A percentile compares a stretch with the other conserved stretches of the same genome.
These are phyloP conservation scores for Sinocyclocheilus grahami DNA, from an alignment of 2,113 vertebrate genomes.

Conservation along the genomic window DNA sequence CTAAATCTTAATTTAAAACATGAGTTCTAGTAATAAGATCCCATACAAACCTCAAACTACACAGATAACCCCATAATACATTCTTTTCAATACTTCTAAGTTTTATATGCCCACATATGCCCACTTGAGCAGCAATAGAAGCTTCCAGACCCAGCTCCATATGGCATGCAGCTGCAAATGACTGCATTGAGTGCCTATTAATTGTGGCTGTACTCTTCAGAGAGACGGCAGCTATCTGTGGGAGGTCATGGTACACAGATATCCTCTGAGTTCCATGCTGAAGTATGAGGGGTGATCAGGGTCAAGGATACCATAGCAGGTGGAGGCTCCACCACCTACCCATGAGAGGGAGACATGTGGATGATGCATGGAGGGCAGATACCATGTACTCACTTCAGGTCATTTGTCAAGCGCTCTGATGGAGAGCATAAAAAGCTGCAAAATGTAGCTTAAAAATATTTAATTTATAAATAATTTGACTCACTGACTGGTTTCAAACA, in stretches of 20 bases:
- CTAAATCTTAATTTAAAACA: not conserved
- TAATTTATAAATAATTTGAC: not conserved
- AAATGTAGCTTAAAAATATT: not conserved
- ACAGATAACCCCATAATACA: not conserved
- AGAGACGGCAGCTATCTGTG: slow-evolving; percentile 53
- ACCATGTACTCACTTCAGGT: slow-evolving; percentile 37
- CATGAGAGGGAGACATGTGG: slow-evolving; percentile 18
- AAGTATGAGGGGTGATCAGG: slow-evolving; percentile 28
- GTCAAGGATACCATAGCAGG: slow-evolving; percentile 47
- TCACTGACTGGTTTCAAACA: not conserved
- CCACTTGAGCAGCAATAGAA: slow-evolving; percentile 39
- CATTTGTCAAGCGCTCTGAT: not conserved
- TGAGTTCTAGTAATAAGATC: not conserved
- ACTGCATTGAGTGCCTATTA: slow-evolving; percentile 37
- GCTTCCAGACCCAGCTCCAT: slow-evolving; percentile 51
- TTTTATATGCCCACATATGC: slow-evolving; percentile 48
- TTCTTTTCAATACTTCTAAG: slow-evolving; percentile 13
- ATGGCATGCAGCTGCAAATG: slow-evolving; percentile 55
- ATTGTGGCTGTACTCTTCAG: slow-evolving; percentile 53
- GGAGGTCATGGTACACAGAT: slow-evolving; percentile 41
- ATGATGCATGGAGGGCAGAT: slow-evolving; percentile 39
- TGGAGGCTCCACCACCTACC: slow-evolving; percentile 34
- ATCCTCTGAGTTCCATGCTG: slow-evolving; percentile 43
- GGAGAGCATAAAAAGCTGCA: not conserved
- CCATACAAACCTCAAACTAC: not conserved